Conservation (phyloP, 2,797 vertebrate genomes). For the Yasuhikotakia modesta region DNA sequence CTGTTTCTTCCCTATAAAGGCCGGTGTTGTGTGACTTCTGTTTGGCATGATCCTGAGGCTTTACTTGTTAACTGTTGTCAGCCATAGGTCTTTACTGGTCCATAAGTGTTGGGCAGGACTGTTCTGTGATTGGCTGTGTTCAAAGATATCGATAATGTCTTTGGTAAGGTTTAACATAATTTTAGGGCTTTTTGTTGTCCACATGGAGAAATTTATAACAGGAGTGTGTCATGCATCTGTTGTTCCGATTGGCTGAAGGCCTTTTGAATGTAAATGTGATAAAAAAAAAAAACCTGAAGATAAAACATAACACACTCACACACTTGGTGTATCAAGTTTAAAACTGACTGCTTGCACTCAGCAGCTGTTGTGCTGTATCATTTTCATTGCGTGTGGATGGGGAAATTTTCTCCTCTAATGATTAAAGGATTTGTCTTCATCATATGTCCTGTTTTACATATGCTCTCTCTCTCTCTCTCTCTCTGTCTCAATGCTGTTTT, state of each 20-base stretch:
- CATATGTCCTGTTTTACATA: slow-evolving; percentile 77
- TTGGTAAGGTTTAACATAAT: background rate
- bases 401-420: slow-evolving; percentile 73
- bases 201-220: no score
- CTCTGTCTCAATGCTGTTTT: no score
- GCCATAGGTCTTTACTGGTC: slow-evolving; percentile 51
- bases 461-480: background rate
- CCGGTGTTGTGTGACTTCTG: slow-evolving; percentile 71
- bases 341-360: slow-evolving; percentile 65
- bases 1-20: slow-evolving; percentile 45
- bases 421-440: slow-evolving; percentile 78
- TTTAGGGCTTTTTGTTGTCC: background rate
- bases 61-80: slow-evolving; percentile 60
- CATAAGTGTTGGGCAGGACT: slow-evolving; percentile 53
- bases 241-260: no score
- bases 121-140: slow-evolving; percentile 21
- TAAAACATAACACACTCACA: slow-evolving; percentile 1
- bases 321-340: slow-evolving; percentile 65
- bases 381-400: slow-evolving; percentile 63
- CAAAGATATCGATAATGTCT: slow-evolving; percentile 20
- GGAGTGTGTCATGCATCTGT: no score
- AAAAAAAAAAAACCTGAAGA: no score
- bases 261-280: no score
- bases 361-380: slow-evolving; percentile 69
- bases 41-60: slow-evolving; percentile 64